Evolutionary conservation across 2,797 vertebrate species (phyloP).

Genomic region (Tympanoctomys barrerae): DNA sequence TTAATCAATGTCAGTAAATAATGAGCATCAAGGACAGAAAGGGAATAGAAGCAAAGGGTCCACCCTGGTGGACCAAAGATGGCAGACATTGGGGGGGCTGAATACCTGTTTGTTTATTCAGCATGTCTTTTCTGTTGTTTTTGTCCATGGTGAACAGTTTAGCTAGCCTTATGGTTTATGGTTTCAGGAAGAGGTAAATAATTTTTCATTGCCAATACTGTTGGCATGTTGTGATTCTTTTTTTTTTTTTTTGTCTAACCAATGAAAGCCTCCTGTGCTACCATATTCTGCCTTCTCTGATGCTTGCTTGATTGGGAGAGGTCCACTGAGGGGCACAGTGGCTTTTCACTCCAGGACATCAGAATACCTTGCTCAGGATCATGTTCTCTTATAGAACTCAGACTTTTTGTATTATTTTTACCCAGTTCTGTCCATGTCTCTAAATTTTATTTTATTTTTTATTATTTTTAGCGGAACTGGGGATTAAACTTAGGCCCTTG

Average conservation of each 20-base stretch:
- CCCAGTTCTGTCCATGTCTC: background rate
- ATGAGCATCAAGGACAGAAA: background rate
- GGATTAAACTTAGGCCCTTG: no score
- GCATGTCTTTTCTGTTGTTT: background rate
- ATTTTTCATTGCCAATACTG: background rate
- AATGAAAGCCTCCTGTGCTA: fast-evolving
- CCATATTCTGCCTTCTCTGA: background rate
- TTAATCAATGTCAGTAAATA: background rate
- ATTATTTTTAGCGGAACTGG: no score
- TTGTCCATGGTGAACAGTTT: background rate
- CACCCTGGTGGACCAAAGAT: background rate
- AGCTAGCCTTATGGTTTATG: background rate
- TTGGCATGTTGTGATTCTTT: background rate
- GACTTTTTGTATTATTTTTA: background rate
- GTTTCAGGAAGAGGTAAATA: background rate
- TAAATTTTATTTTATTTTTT: background rate
- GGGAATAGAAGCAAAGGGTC: background rate
- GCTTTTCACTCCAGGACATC: background rate
- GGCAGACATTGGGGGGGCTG: background rate
- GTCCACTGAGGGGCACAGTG: background rate
- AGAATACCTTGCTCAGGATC: background rate
- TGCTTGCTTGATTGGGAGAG: background rate
- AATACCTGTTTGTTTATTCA: background rate
- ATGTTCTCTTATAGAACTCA: background rate
- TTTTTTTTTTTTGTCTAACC: background rate